Evolutionary conservation across 2,888 invertebrate genomes (phyloP), one percentile per base, ranked within the genome.

Genomic region (Catocala sponsa): DNA sequence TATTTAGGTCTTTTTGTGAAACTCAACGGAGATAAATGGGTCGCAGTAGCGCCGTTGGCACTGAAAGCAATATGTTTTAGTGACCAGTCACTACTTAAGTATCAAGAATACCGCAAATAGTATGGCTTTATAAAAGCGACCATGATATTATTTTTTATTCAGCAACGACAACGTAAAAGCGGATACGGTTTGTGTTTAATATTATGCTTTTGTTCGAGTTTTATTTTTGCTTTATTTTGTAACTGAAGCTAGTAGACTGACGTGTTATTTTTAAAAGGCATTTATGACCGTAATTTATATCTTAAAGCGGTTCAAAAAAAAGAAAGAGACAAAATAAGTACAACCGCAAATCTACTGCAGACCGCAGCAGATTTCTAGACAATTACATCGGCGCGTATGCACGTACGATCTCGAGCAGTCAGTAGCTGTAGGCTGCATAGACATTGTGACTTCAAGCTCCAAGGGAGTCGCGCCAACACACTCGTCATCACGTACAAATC

Each of bases 401-500:
- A 72, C 72, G 74, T 53, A 48, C 44, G 43, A 48, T 13, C 7
- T 43, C 51, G 48, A 49, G 32, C 55, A 43, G 55, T 5, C 51
- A 43, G 55, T 67, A 56, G 13, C 51, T 33, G 42, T 57, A 63
- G 59, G 55, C 63, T 65, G 68, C 69, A 61, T 47, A 63, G 70
- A 67, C 70, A 67, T 53, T 69, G 72, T 52, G 49, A 44, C 47
- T 54, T 35, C 44, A 50, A 46, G 53, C 57, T 63, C 53, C 65
- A 68, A 72, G 68, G 65, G 69, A 55, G 55, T 51, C 57, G 67
- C 47, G 68, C 73, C 76, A 68, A 76, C 63, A 58, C 58, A 53
- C 65, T 64, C 65, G 66, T 72, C 76, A 68, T 68, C 72, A 74
- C 72, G 77, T 72, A 64, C 63, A 55, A 58, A 60, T 62, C 49